Base-by-base conservation (phyloP, 2,888 invertebrate genomes). In the Notodonta ziczac region DNA sequence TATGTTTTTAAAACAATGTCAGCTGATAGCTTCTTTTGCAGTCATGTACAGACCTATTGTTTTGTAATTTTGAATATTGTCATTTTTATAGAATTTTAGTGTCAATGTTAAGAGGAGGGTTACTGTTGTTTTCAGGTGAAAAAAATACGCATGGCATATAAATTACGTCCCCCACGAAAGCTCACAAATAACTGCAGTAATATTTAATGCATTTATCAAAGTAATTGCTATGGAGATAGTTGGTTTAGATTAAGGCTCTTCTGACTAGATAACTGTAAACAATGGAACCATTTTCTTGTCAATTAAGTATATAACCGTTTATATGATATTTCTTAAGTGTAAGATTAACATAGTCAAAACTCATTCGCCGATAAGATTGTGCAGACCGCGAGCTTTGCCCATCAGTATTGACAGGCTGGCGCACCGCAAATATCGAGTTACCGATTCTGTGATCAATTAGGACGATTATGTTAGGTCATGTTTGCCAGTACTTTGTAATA, bases 361-460 rank as follows among this genome's bases (percentile, higher is more conserved):
- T 73, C 71, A 76, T 76, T 74, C 61, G 76, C 67, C 66, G 64
- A 58, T 76, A 72, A 68, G 63, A 44, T 60, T 67, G 72, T 74
- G 72, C 67, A 74, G 72, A 69, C 71, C 76, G 64, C 67, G 74
- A 77, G 72, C 69, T 74, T 67, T 74, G 58, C 61, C 57, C 55
- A 24, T 24, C 24, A 52, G 39, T 9, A 12, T 42, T 42, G 8
- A 51, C 8, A 60, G 63, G 66, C 66, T 71, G 69, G 66, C 70
- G 58, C 62, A 69, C 58, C 62, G 63, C 66, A 69, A 74, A 65
- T 65, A 70, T 68, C 67, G 62, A 81, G 88, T 88, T 88, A 88
- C 89, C 89, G 81, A 78, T 80, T 80, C 84, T 89, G 89, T 88
- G 88, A 89, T 89, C 79, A 77, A 80, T 79, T 81, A 80, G 72